phyloP scores from a whole-genome alignment of 2,113 vertebrate species.

The Chelonoidis abingdonii region DNA sequence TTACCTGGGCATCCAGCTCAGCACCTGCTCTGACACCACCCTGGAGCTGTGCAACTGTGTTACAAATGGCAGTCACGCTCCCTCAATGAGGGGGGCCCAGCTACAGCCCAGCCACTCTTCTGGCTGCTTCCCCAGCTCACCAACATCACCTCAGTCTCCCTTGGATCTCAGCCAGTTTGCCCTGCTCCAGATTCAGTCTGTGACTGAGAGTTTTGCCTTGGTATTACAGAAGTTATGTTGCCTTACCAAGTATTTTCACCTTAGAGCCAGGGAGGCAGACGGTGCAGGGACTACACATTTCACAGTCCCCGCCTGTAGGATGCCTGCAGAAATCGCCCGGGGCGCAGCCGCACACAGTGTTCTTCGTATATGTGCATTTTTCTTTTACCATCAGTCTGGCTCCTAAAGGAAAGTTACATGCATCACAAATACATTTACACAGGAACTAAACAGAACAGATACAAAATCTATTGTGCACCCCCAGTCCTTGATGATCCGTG shows the following conservation, averaged over 20 bases:
- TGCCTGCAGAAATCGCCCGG: background rate
- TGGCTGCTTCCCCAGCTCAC: background rate
- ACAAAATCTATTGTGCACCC: background rate
- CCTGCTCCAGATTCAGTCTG: background rate
- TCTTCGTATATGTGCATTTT: background rate
- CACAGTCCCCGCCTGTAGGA: accelerated
- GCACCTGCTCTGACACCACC: too few species aligned
- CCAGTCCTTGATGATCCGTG: too few species aligned
- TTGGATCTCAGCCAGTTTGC: background rate
- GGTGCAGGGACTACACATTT: background rate
- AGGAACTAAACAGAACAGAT: background rate
- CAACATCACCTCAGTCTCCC: background rate
- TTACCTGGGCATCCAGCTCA: too few species aligned
- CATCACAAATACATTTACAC: background rate
- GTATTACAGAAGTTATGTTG: background rate
- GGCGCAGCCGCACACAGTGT: background rate
- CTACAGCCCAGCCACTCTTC: background rate
- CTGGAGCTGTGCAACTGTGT: too few species aligned
- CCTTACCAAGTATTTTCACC: background rate
- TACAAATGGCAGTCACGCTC: too few species aligned
- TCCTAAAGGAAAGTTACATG: background rate
- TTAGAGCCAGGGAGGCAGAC: background rate
- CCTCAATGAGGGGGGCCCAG: too few species aligned
- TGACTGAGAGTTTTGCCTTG: background rate
- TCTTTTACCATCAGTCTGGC: background rate